Base-by-base conservation (phyloP, 2,888 invertebrate species). In the Tortrix viridana region DNA sequence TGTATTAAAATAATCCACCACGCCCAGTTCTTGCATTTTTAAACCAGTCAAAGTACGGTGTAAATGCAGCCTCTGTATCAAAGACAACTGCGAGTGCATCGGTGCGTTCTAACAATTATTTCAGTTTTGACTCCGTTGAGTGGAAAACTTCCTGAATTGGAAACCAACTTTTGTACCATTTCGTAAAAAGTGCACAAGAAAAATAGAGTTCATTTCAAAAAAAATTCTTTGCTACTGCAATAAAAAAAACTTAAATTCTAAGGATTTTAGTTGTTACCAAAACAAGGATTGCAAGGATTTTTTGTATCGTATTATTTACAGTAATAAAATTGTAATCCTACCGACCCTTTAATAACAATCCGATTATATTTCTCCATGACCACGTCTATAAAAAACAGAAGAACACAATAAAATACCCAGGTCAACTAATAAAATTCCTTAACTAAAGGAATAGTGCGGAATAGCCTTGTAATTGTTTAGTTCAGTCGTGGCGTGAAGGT, bases 61-160 rank as follows among this genome's bases (percentile, higher is more conserved):
- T 60, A 52, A 60, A 23, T 2, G 44, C 22, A 22, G 32, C 18
- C 18, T 32, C 6, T n/a, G 19, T 37, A 60, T 79, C 57, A 77
- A 14, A 37, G 2, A 60, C 61, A 49, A 43, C 55, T 66, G 18
- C 69, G 75, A 74, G 73, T 75, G 78, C 80, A 80, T 67, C 74
- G 78, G 73, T 79, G 80, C 80, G 78, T 81, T 77, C 69, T 66
- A 73, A 73, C 81, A 82, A 83, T 85, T 85, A 83, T 82, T 81
- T 77, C 75, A 85, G 81, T 84, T 84, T 82, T 81, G 79, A 82
- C 74, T 80, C 73, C 73, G 72, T 74, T 70, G 74, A 75, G 76
- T 73, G 73, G 76, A 82, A 82, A 84, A 62, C 55, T 65, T 58
- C 49, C 58, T 61, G 65, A 14, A 48, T 47, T 43, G 53, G 44